Conservation (phyloP, 2,888 invertebrate genomes). For the Beris morrisii region DNA sequence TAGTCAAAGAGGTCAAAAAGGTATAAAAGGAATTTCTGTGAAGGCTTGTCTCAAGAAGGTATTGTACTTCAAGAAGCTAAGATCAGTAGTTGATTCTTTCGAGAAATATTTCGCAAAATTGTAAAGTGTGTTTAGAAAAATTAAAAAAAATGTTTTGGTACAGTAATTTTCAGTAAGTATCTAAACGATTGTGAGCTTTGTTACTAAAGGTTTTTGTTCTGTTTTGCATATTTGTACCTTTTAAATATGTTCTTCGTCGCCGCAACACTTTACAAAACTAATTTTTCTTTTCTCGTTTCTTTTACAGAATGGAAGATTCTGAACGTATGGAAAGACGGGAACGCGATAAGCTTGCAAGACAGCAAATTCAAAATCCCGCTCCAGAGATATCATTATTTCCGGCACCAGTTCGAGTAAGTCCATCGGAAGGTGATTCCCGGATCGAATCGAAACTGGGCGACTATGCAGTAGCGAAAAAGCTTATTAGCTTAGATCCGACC, state of each 20-base stretch:
- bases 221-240: neutral
- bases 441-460: slow-evolving; percentile 53
- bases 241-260: too few relatives aligned
- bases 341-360: slow-evolving; percentile 54
- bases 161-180: too few relatives aligned
- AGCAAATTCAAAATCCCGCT: slow-evolving; percentile 52
- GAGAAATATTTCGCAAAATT: too few relatives aligned
- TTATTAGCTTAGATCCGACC: slow-evolving; percentile 43
- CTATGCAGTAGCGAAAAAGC: slow-evolving; percentile 48
- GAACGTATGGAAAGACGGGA: slow-evolving; percentile 54
- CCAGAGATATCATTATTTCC: slow-evolving; percentile 51
- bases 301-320: slow-evolving; percentile 54
- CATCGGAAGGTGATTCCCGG: slow-evolving; percentile 49
- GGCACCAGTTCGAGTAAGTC: slow-evolving; percentile 52
- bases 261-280: too few relatives aligned
- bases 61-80: too few relatives aligned
- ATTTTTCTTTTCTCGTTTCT: slow-evolving; percentile 3
- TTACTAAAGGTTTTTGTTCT: neutral
- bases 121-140: too few relatives aligned
- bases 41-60: too few relatives aligned
- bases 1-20: too few relatives aligned
- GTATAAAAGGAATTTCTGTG: too few relatives aligned
- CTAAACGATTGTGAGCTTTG: neutral
- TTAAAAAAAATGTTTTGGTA: too few relatives aligned
- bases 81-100: too few relatives aligned